phyloP scores from a whole-genome alignment of 2,888 invertebrate species.

The Coelopa pilipes region DNA sequence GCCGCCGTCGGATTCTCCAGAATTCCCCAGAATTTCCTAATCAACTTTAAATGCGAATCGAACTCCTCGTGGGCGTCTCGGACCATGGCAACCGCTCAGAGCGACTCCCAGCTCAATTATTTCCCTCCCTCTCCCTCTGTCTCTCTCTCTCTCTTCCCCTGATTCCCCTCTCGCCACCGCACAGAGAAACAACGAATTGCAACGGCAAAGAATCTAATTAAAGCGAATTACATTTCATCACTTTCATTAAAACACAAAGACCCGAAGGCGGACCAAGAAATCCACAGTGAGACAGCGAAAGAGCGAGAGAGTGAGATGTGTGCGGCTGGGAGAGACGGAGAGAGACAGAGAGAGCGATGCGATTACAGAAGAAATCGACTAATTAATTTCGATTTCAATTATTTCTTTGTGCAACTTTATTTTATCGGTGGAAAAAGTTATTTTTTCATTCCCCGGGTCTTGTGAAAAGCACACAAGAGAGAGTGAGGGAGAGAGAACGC shows the following conservation, averaged over 20 bases:
- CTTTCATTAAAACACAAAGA: constrained; percentile 8
- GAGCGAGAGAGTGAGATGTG: not conserved
- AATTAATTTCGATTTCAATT: constrained; percentile 27
- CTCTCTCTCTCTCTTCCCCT: too few species aligned
- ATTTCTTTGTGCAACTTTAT: constrained; percentile 12
- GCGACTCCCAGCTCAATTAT: too few species aligned
- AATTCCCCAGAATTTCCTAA: too few species aligned
- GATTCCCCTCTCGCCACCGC: not conserved
- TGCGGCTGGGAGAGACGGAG: not conserved
- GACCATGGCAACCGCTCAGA: too few species aligned
- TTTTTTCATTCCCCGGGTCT: too few species aligned
- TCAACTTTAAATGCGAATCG: too few species aligned
- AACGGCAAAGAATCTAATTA: constrained; percentile 9
- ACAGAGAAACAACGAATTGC: not conserved
- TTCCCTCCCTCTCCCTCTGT: too few species aligned
- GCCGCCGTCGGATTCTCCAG: too few species aligned
- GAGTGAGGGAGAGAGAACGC: too few species aligned
- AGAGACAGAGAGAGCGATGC: not conserved
- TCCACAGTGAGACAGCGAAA: too few species aligned
- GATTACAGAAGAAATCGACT: constrained; percentile 1
- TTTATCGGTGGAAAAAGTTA: constrained; percentile 1
- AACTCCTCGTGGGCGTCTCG: too few species aligned
- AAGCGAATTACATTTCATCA: constrained; percentile 10
- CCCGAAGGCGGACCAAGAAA: not conserved
- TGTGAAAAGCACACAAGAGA: too few species aligned